phyloP scores from a whole-genome alignment of 2,113 vertebrate species.

The Jacana jacana region DNA sequence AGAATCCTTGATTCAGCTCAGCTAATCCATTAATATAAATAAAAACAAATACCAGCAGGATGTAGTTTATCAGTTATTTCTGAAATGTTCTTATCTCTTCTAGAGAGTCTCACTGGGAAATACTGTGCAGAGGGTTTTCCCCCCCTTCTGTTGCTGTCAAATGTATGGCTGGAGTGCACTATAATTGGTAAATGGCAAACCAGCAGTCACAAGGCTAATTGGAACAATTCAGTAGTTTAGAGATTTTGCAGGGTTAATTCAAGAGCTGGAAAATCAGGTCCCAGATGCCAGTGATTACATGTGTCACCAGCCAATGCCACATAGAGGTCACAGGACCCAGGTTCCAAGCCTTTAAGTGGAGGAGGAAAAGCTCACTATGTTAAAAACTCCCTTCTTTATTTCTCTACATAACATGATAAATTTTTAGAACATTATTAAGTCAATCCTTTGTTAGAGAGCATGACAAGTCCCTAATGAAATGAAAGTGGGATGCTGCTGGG shows the following conservation, averaged over 20 bases:
- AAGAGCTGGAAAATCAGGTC: neutral
- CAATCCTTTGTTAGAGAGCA: neutral
- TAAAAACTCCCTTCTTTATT: slow-evolving; percentile 12
- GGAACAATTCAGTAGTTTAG: neutral
- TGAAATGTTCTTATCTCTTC: slow-evolving; percentile 36
- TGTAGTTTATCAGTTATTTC: slow-evolving; percentile 37
- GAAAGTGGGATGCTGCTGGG: neutral
- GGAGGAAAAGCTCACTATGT: neutral
- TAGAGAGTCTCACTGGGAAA: slow-evolving; percentile 11
- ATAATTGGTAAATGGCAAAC: neutral
- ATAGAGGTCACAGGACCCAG: neutral
- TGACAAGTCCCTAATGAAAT: neutral
- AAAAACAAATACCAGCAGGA: slow-evolving; percentile 19
- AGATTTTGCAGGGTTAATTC: neutral
- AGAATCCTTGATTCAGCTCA: neutral
- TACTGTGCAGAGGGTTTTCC: neutral
- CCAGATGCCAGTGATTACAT: neutral
- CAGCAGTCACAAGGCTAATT: neutral
- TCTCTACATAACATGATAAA: neutral
- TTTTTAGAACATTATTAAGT: slow-evolving; percentile 1
- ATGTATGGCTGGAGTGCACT: neutral
- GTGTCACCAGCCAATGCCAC: neutral
- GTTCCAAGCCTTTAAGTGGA: neutral
- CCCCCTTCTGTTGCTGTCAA: neutral
- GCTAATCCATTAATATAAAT: slow-evolving; percentile 4